Base-by-base conservation (phyloP, 2,797 vertebrate species). In the Brachyrhaphis roseni region DNA sequence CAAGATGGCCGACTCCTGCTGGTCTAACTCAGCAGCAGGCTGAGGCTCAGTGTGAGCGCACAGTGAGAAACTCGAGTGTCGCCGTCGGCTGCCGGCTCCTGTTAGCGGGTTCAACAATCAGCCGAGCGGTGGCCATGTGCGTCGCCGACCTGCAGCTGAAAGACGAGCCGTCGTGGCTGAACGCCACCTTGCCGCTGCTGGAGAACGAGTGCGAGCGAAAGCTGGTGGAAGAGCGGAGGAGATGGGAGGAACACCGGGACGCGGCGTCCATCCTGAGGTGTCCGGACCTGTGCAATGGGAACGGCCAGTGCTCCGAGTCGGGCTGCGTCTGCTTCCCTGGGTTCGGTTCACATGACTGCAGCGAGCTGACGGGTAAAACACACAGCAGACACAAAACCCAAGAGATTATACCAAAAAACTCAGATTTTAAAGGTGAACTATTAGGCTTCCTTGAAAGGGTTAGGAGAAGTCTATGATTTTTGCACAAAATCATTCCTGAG, bases 181-280 rank as follows among this genome's bases (percentile, higher is more conserved):
- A 93, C 18, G 96, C 94, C 8, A 94, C 94, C 0, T 45, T 97
- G 46, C 91, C 97, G 1, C 93, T 98, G 85, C 92, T 98, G 86
- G 97, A 98, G 91, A 98, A 97, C 8, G 97, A 97, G 94, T 98
- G 97, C 71, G 97, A 98, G 92, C 95, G 93, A 88, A 95, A 94
- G 88, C 78, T 97, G 83, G 79, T 96, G 76, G 96, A 98, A 92
- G 93, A 96, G 80, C 84, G 89, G 57, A 85, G 84, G 70, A 83
- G 92, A 10, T 79, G 81, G 3, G 91, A 84, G 41, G 93, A 91
- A 0, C 43, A 95, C 47, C 93, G 84, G 83, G 94, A 94, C 5
- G 90, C 95, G 0, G 87, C 97, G 51, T 74, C 57, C n/a, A 80
- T 90, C 2, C 82, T 98, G 5, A 97, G 86, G 89, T 98, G 97